Evolutionary conservation across 2,888 invertebrate species (phyloP), one percentile per base, ranked within the genome.

Genomic region (Lasioglossum vierecki): DNA sequence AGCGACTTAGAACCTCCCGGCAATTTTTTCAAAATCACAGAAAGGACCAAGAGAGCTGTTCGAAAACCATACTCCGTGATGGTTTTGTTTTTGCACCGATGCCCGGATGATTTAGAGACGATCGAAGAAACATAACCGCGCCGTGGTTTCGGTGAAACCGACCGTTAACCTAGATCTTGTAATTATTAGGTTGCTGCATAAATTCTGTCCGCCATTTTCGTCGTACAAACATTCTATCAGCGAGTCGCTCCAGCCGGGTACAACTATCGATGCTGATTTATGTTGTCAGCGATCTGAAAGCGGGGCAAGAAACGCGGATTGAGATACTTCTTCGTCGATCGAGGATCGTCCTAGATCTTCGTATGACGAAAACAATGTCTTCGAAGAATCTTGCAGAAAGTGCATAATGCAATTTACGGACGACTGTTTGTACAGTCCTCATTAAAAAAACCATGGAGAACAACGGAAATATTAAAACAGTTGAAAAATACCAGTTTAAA

Each of bases 1-100:
- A 79, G 84, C 86, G 85, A 88, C 88, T 86, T 79, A 70, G 85
- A 84, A 80, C 70, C 77, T 87, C 77, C 46, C 8, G 35, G 5
- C 11, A 35, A 18, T 9, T 9, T 46, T 75, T 79, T 80, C 39
- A 11, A 18, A 73, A 84, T 77, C 76, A 72, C 66, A 76, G 71
- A 70, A 15, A 49, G 15, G 26, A 9, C 4, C 8, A 13, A n/a
- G 13, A 68, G 6, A 15, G 30, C 15, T 6, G 15, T 63, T 63
- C 2, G 63, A 30, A 35, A 22, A 18, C 4, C 30, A 22, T 18
- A 4, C 5, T 63, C 30, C 63, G 30, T 15, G 63, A 30, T 68
- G 22, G 35, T 39, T 39, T 68, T 39, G 35, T 22, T 22, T 68
- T 68, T 35, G 35, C 66, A 9, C 22, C 22, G 35, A 22, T 35